Evolutionary conservation across 2,797 vertebrate species (phyloP).

Genomic region (Florisuga fusca): DNA sequence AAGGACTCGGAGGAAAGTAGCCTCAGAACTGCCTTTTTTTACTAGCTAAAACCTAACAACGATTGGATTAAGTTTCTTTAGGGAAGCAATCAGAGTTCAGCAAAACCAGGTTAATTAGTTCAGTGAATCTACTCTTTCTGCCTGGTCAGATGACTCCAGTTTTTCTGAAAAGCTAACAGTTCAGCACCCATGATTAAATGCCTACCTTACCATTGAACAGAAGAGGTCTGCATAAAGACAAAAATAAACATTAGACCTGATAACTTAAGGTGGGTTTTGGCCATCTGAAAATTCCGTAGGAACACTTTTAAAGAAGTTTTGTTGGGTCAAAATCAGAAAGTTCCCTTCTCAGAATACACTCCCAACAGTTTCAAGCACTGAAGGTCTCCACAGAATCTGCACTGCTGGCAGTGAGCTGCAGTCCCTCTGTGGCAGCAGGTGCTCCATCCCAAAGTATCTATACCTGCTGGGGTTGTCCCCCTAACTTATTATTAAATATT

Average conservation of each 20-base stretch:
- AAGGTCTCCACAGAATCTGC: neutral
- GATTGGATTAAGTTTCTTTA: neutral
- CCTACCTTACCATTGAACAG: neutral
- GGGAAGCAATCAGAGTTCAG: neutral
- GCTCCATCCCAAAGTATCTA: neutral
- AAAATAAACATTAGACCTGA: neutral
- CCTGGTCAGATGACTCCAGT: neutral
- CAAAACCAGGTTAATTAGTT: neutral
- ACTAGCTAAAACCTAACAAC: neutral
- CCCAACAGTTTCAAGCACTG: neutral
- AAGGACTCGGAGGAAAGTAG: neutral
- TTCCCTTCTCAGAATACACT: neutral
- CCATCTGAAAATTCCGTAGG: neutral
- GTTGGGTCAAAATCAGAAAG: neutral
- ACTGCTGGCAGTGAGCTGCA: rapidly evolving
- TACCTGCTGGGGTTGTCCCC: neutral
- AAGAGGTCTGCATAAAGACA: neutral
- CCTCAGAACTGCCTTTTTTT: neutral
- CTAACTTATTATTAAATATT: neutral
- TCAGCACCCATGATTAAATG: neutral
- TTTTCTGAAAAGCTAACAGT: neutral
- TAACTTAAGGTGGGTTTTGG: neutral
- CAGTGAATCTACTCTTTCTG: neutral
- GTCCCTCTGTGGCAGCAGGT: neutral
- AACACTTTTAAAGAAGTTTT: neutral